Evolutionary conservation across 2,113 vertebrate genomes (phyloP).

Genomic region (Pterocles gutturalis): DNA sequence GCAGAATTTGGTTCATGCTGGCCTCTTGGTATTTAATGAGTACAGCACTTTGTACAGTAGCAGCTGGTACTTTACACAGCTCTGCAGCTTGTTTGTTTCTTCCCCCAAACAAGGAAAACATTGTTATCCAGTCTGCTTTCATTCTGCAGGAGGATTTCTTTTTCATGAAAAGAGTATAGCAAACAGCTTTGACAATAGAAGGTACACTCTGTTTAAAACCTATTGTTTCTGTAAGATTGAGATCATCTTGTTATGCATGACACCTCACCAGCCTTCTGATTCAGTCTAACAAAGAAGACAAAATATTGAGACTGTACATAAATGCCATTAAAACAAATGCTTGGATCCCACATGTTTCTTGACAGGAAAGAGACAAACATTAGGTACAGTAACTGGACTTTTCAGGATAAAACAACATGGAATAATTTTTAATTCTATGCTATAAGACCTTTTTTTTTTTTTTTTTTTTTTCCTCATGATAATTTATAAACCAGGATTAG

Average conservation of each 20-base stretch:
- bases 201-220: not conserved
- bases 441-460: not conserved
- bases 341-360: not conserved
- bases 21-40: not conserved
- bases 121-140: not conserved
- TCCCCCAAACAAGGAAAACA: not conserved
- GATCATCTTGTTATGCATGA: not conserved
- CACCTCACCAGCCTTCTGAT: not conserved
- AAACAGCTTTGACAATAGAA: not conserved
- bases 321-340: not conserved
- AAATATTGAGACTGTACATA: not conserved
- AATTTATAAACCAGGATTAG: not conserved
- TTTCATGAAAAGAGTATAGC: not conserved
- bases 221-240: not conserved
- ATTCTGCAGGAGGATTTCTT: not conserved
- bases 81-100: not conserved
- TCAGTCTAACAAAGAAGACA: not conserved
- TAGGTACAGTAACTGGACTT: not conserved
- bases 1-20: not conserved
- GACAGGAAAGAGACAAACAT: not conserved
- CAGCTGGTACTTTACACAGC: not conserved
- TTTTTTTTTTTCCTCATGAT: not conserved
- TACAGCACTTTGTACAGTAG: not conserved
- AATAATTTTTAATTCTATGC: not conserved
- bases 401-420: not conserved